Conservation (phyloP, 2,888 invertebrate species). For the Trichogramma evanescens region DNA sequence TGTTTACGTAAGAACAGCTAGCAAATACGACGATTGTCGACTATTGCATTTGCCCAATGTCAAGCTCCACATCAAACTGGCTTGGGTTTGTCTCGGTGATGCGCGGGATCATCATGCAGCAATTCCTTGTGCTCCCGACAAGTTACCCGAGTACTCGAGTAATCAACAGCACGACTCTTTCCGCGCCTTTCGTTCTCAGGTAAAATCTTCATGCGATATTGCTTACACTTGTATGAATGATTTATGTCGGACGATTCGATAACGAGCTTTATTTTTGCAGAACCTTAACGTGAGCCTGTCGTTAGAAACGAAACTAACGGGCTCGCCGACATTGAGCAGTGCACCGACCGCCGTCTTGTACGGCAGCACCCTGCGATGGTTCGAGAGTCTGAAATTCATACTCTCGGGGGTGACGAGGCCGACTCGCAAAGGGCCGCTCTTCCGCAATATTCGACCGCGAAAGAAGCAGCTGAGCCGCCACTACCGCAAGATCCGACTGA, state of each 20-base stretch:
- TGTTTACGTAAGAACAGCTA: slow-evolving; percentile 92
- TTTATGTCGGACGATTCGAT: not conserved
- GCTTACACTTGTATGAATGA: too few relatives aligned
- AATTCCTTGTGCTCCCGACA: slow-evolving; percentile 91
- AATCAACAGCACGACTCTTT: slow-evolving; percentile 95
- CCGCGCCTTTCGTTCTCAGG: slow-evolving; percentile 77
- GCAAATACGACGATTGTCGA: slow-evolving; percentile 97
- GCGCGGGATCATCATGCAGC: slow-evolving; percentile 94
- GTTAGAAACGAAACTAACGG: slow-evolving; percentile 64
- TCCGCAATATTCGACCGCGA: slow-evolving; percentile 73
- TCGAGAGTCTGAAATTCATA: slow-evolving; percentile 89
- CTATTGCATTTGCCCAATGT: slow-evolving; percentile 86
- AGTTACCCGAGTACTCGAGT: slow-evolving; percentile 92
- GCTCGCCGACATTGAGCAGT: slow-evolving; percentile 45
- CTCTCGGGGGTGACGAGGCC: slow-evolving; percentile 90
- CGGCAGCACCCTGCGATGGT: slow-evolving; percentile 91
- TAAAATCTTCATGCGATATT: not conserved
- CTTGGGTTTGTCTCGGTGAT: slow-evolving; percentile 89
- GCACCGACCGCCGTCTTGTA: slow-evolving; percentile 74
- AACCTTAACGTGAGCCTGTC: slow-evolving; percentile 72
- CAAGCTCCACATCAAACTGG: slow-evolving; percentile 72
- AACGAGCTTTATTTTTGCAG: slow-evolving; percentile 40
- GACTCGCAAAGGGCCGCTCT: slow-evolving; percentile 83
- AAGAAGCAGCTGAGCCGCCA: slow-evolving; percentile 91
- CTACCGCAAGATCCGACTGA: slow-evolving; percentile 77